phyloP scores from a whole-genome alignment of 2,797 vertebrate species.

The Helostoma temminkii region DNA sequence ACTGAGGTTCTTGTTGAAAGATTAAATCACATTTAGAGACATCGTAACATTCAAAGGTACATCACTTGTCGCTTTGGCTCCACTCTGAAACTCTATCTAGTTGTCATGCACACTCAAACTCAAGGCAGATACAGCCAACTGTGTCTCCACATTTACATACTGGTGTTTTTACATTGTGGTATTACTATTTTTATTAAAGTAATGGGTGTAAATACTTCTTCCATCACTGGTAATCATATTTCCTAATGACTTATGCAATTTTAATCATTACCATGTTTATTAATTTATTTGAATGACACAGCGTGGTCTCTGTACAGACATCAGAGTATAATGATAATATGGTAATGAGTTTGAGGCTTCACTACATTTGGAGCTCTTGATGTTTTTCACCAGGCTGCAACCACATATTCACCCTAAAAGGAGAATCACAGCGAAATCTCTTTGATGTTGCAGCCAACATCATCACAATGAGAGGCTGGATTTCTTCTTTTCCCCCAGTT shows the following conservation, averaged over 20 bases:
- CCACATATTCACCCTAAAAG: conserved; percentile 10
- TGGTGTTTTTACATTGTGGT: not conserved
- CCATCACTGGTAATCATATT: conserved; percentile 1
- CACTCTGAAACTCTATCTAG: not conserved
- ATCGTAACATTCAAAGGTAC: not conserved
- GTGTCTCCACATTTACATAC: not conserved
- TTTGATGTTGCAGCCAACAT: conserved; percentile 26
- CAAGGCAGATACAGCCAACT: not conserved
- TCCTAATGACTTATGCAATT: not conserved
- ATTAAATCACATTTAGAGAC: conserved; percentile 7
- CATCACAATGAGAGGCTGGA: not conserved
- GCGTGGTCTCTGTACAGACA: conserved; percentile 13
- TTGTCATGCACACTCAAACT: not conserved
- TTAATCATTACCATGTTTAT: conserved; percentile 11
- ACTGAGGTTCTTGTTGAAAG: conserved; percentile 3
- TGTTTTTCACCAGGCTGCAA: conserved; percentile 18
- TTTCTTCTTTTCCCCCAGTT: not conserved
- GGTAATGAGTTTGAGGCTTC: conserved; percentile 37
- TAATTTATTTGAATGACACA: conserved; percentile 13
- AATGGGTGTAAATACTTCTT: not conserved
- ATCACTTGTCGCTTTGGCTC: not conserved
- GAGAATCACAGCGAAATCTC: not conserved
- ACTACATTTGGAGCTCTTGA: conserved; percentile 13
- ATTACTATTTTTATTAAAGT: not conserved
- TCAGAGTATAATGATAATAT: conserved; percentile 19